Evolutionary conservation across 2,888 invertebrate species (phyloP), one percentile per base, ranked within the genome.

Genomic region (Tetragonisca angustula): DNA sequence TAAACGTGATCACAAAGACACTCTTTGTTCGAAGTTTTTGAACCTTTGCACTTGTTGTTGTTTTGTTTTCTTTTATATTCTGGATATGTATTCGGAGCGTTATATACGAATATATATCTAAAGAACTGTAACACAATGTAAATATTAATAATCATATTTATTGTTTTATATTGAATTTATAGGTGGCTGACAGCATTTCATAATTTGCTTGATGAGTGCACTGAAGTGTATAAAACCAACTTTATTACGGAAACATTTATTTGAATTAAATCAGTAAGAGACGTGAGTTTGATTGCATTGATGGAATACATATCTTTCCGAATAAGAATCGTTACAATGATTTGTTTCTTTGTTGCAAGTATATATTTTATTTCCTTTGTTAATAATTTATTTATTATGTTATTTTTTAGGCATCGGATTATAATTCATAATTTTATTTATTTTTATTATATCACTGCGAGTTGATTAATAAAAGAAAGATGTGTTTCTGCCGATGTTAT

Each of bases 11-110:
- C 73, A 65, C 36, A 75, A 71, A 67, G n/a, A 49, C 62, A 67
- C 59, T n/a, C 13, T 52, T 59, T 27, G n/a, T 76, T 68, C 19
- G 11, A 61, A 59, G 15, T 59, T 78, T 32, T 79, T 64, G 49
- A 82, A 70, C 64, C 69, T 72, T 76, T 69, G 84, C 78, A 84
- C 83, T 83, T 83, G 43, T 52, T 77, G 32, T n/a, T 77, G 27
- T n/a, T 56, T 69, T 43, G n/a, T 61, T 68, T 61, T 64, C 27
- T 43, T 71, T 74, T 56, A 43, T 68, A 78, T 49, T 36, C 43
- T 84, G 65, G 50, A 59, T 62, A 73, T 69, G 5, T 9, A 27
- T 61, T 49, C 27, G 1, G 19, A n/a, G 27, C 56, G 43, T 75
- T 64, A 21, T 74, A n/a, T 74, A 27, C 52, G 61, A 76, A 36